These are phyloP conservation scores for Drosophila cardini DNA, from an alignment of 1,140 invertebrate genomes.

Conservation along the genomic window DNA sequence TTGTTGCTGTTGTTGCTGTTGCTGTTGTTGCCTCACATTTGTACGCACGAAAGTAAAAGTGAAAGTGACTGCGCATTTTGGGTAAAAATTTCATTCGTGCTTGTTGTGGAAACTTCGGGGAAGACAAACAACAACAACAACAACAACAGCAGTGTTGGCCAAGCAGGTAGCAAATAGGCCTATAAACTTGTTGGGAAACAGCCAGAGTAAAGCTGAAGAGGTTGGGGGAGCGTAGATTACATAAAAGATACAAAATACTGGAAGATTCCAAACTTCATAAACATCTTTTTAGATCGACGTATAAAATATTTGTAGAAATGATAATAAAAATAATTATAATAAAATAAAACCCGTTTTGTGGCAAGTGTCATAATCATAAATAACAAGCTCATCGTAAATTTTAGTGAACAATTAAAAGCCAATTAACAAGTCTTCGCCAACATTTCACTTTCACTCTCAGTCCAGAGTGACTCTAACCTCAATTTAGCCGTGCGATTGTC, in stretches of 20 bases:
- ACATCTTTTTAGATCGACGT: not conserved
- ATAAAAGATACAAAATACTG: conserved; percentile 4
- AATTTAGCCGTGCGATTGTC: conserved; percentile 24
- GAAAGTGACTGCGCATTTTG: conserved; percentile 63
- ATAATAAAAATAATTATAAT: not conserved
- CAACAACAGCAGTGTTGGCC: conserved; percentile 14
- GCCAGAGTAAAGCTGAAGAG: not conserved
- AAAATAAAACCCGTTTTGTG: conserved; percentile 7
- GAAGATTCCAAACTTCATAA: conserved; percentile 5
- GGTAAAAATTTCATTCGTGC: conserved; percentile 66
- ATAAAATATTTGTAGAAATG: too few species aligned
- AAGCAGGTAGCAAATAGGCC: conserved; percentile 24
- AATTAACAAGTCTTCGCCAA: conserved; percentile 69
- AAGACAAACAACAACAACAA: not conserved
- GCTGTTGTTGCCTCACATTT: conserved; percentile 40
- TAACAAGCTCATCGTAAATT: conserved; percentile 62
- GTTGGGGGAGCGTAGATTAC: not conserved
- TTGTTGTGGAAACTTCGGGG: conserved; percentile 52
- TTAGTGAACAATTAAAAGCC: conserved; percentile 70
- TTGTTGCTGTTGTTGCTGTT: conserved; percentile 20
- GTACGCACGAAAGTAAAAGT: conserved; percentile 76
- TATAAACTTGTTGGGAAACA: conserved; percentile 16
- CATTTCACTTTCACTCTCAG: conserved; percentile 64
- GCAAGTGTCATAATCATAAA: conserved; percentile 53
- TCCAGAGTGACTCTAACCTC: conserved; percentile 22